Evolutionary conservation across 2,113 vertebrate species (phyloP).

Genomic region (Guaruba guarouba): DNA sequence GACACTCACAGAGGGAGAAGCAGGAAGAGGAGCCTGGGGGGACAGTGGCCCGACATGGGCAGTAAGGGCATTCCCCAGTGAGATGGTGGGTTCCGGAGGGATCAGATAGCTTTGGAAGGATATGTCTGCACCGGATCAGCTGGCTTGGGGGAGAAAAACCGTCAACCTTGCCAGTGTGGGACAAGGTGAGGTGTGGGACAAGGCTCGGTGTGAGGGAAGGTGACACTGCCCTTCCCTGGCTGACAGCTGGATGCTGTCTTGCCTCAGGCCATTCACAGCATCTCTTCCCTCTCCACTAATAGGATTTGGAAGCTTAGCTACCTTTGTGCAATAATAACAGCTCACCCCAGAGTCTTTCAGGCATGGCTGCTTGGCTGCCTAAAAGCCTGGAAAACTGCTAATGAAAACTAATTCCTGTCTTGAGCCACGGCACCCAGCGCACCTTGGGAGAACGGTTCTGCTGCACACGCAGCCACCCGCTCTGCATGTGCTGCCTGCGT

Average conservation of each 20-base stretch:
- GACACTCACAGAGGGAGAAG: not conserved
- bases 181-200: not conserved
- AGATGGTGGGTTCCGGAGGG: rapidly evolving
- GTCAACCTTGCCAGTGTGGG: not conserved
- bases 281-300: not conserved
- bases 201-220: not conserved
- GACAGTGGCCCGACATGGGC: not conserved
- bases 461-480: rapidly evolving
- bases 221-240: not conserved
- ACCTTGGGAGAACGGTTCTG: rapidly evolving
- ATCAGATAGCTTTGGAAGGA: not conserved
- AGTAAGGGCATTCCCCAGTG: rapidly evolving
- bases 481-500: not conserved
- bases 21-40: rapidly evolving
- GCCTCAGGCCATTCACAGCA: not conserved
- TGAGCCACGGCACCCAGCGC: rapidly evolving
- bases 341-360: conserved; percentile 16
- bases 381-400: conserved; percentile 46
- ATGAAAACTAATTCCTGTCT: conserved; percentile 20
- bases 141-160: not conserved
- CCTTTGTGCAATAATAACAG: not conserved
- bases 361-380: conserved; percentile 51
- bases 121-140: rapidly evolving
- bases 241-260: not conserved
- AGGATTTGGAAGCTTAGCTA: conserved; percentile 52